Conservation (phyloP, 2,888 invertebrate genomes). For the Dione juno region DNA sequence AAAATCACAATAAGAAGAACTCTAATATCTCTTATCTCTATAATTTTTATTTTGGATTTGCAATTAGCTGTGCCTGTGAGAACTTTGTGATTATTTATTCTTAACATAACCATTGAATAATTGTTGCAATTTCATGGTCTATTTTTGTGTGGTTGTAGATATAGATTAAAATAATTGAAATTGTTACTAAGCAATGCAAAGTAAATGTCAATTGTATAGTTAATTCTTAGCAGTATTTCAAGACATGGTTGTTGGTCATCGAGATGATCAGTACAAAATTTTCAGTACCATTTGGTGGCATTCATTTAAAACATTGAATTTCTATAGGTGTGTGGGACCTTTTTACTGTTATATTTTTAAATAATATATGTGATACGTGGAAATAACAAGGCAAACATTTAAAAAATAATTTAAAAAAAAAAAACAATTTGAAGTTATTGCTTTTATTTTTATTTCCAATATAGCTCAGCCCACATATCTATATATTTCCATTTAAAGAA, state of each 20-base stretch:
- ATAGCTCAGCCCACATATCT: conserved; percentile 11
- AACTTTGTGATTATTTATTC: background rate
- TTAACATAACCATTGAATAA: conserved; percentile 49
- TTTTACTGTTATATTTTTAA: background rate
- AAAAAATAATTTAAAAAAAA: background rate
- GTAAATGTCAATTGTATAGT: conserved; percentile 50
- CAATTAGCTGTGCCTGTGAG: background rate
- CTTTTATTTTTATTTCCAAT: background rate
- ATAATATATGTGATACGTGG: background rate
- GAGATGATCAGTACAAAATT: conserved; percentile 19
- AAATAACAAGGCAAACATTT: background rate
- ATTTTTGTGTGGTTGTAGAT: conserved; percentile 62
- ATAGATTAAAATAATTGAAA: conserved; percentile 33
- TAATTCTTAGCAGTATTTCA: conserved; percentile 55
- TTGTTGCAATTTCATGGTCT: conserved; percentile 67
- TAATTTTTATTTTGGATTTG: background rate
- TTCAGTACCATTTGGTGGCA: conserved; percentile 20
- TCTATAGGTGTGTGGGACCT: conserved; percentile 11
- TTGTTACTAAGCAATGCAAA: conserved; percentile 57
- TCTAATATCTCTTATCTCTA: too few relatives aligned
- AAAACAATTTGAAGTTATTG: background rate
- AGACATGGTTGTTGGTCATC: conserved; percentile 32
- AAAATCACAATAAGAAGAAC: too few relatives aligned
- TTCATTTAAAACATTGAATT: background rate
- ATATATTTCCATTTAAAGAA: conserved; percentile 26